Conservation (phyloP, 2,888 invertebrate species). For the Lycia hirtaria region DNA sequence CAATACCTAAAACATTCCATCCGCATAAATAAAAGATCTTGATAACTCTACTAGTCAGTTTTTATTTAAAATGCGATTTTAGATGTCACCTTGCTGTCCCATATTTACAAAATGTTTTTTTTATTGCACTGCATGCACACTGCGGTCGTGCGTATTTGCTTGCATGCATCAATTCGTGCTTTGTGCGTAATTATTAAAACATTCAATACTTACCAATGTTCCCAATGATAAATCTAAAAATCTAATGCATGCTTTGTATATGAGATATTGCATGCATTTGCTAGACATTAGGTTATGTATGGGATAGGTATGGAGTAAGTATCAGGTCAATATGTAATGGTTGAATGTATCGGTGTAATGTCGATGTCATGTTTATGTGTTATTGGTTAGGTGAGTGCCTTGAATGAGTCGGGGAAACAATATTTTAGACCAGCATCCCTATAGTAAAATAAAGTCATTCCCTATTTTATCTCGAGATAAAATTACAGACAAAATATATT, state of each 20-base stretch:
- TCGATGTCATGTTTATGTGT: conserved; percentile 55
- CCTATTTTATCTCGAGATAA: conserved; percentile 61
- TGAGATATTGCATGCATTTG: conserved; percentile 22
- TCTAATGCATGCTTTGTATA: conserved; percentile 45
- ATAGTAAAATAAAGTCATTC: conserved; percentile 59
- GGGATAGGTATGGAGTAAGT: conserved; percentile 2
- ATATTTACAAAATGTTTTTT: conserved; percentile 80
- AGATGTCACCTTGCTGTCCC: conserved; percentile 68
- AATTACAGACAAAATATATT: conserved; percentile 49
- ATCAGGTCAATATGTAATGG: conserved; percentile 44
- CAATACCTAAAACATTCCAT: conserved; percentile 87
- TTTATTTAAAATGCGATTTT: conserved; percentile 13
- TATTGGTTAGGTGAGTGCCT: conserved; percentile 66
- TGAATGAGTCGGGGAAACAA: conserved; percentile 52
- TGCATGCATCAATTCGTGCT: conserved; percentile 75
- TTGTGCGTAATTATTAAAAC: conserved; percentile 52
- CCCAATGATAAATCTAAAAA: conserved; percentile 36
- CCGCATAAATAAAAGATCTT: conserved; percentile 22
- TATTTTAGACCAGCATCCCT: conserved; percentile 53
- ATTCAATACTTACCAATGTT: conserved; percentile 58
- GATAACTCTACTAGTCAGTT: not conserved
- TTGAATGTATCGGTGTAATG: conserved; percentile 40
- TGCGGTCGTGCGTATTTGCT: conserved; percentile 55
- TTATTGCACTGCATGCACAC: conserved; percentile 59
- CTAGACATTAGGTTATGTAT: conserved; percentile 7